phyloP scores from a whole-genome alignment of 1,140 invertebrate genomes.

The Lasioglossum albipes region DNA sequence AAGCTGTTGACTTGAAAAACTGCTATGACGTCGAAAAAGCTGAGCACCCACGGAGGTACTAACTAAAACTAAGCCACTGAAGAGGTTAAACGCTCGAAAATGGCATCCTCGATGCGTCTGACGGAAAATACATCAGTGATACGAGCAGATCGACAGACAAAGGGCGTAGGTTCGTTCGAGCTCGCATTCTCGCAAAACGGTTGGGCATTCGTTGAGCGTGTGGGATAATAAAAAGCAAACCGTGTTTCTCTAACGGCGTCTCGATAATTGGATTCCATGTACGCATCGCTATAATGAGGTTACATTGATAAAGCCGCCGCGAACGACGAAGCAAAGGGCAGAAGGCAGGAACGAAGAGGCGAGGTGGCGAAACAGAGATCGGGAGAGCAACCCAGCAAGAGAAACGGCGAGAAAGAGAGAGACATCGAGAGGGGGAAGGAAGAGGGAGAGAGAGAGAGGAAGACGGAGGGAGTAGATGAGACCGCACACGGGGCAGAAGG shows the following conservation, averaged over 20 bases:
- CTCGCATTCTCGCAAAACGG: too few species aligned
- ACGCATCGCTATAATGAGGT: conserved; percentile 64
- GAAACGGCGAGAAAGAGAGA: neutral
- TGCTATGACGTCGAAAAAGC: too few species aligned
- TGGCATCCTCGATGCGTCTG: too few species aligned
- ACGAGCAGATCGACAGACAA: too few species aligned
- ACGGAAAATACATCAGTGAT: too few species aligned
- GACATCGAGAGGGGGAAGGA: neutral
- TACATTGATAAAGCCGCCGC: conserved; percentile 67
- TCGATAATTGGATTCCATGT: conserved; percentile 68
- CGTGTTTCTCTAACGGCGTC: conserved; percentile 55
- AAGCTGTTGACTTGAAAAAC: too few species aligned
- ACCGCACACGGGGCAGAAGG: conserved; percentile 50
- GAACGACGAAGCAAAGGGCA: conserved; percentile 31
- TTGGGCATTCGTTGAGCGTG: neutral
- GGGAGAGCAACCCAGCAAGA: neutral
- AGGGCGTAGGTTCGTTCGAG: too few species aligned
- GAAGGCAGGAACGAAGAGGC: conserved; percentile 1
- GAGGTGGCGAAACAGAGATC: neutral
- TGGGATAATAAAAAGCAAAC: conserved; percentile 64
- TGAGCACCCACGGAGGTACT: too few species aligned
- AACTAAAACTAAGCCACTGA: too few species aligned
- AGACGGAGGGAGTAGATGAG: neutral
- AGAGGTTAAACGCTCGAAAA: too few species aligned
- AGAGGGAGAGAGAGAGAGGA: neutral